Evolutionary conservation across 2,797 vertebrate species (phyloP).

Genomic region (Notamacropus eugenii): DNA sequence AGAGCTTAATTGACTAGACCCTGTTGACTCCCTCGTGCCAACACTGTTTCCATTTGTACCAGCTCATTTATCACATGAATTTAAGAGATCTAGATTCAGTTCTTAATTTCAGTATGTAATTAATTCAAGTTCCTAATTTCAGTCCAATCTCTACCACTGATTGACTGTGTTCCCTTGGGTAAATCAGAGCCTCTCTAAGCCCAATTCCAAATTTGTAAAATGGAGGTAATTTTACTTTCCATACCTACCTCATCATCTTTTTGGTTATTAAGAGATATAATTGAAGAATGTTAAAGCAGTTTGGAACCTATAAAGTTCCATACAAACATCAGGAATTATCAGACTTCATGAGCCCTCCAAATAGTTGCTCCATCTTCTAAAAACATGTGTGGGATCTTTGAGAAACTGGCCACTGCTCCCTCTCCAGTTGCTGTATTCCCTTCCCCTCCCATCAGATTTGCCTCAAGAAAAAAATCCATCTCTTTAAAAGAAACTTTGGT

Average conservation of each 20-base stretch:
- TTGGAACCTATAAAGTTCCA: background rate
- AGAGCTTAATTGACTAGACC: background rate
- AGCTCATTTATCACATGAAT: background rate
- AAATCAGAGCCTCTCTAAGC: background rate
- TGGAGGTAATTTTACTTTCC: background rate
- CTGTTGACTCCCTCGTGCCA: background rate
- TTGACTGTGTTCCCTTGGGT: background rate
- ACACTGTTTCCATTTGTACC: background rate
- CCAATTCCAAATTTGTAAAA: background rate
- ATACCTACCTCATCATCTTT: background rate
- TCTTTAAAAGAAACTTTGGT: conserved; percentile 54
- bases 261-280: background rate
- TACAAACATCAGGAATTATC: background rate
- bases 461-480: conserved; percentile 17
- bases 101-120: background rate
- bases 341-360: background rate
- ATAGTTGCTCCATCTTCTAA: background rate
- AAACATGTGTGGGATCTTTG: background rate
- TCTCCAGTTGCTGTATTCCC: background rate
- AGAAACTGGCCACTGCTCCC: background rate
- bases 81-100: background rate
- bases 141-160: background rate
- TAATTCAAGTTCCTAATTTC: background rate
- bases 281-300: background rate
- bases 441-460: background rate